A percentile compares a stretch with the other conserved stretches of the same genome.
Evolutionary conservation across 2,113 vertebrate genomes (phyloP).

Genomic region (Prionailurus bengalensis): DNA sequence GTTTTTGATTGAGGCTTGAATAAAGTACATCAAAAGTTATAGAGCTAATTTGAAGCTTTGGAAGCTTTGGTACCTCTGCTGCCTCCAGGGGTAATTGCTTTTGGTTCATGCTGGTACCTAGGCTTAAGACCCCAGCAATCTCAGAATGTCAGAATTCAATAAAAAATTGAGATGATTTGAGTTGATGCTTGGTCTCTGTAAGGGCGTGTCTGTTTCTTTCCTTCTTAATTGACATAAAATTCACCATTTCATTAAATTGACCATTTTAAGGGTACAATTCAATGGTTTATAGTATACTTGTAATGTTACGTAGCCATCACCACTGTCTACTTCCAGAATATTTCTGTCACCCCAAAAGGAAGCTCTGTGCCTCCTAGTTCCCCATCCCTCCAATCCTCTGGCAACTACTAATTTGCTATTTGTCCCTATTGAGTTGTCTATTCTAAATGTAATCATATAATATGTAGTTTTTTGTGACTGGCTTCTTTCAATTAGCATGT

Average conservation of each 20-base stretch:
- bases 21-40: not conserved
- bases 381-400: not conserved
- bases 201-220: not conserved
- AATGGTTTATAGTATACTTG: not conserved
- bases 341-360: not conserved
- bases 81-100: not conserved
- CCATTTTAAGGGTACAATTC: not conserved
- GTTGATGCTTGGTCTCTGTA: not conserved
- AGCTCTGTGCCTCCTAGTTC: not conserved
- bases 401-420: not conserved
- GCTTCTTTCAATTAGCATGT: not conserved
- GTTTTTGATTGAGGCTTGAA: not conserved
- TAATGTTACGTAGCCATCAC: not conserved
- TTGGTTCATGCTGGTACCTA: not conserved
- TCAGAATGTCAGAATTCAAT: not conserved
- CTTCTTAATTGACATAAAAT: not conserved
- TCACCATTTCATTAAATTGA: not conserved
- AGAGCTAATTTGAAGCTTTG: not conserved
- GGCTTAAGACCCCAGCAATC: not conserved
- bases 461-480: not conserved
- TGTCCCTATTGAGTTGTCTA: not conserved
- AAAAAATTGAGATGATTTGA: not conserved
- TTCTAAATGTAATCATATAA: not conserved
- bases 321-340: not conserved
- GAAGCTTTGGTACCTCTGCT: not conserved